Base-by-base conservation (phyloP, 2,888 invertebrate species). In the Leucozona laternaria region DNA sequence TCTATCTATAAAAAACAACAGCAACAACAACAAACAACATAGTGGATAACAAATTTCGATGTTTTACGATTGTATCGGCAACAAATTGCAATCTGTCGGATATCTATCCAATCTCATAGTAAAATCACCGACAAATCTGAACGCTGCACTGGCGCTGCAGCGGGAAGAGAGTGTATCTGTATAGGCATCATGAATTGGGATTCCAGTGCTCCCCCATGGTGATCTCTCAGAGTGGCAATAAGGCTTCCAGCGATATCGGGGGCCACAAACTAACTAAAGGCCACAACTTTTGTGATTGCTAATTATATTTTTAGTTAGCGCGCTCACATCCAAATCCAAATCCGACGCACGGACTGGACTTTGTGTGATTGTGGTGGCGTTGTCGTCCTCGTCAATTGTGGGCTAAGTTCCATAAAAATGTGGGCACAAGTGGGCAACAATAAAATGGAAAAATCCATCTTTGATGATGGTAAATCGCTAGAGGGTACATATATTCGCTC, bases 51-150 rank as follows among this genome's bases (percentile, higher is more conserved):
- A 86, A 82, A 82, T 86, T 82, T 86, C 64, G 73, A 82, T 79
- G 70, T 82, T 86, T 86, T 82, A 86, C 86, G 86, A 86, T 86
- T 82, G 60, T 82, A 78, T 86, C 79, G 73, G 78, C 78, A 82
- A 86, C 86, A 86, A 86, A 82, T 82, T 82, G 82, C 78, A 75
- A 82, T 86, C 86, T 82, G 82, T 82, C 82, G 57, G 73, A 31
- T 50, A 82, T 78, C 73, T 78, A 79, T 82, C 68, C 68, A 64
- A 73, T 78, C 77, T 73, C 22, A 55, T 17, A 79, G 81, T 17
- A 66, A 81, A 77, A 85, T 81, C 84, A 68, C 50, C 64, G 71
- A 60, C 57, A 28, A 20, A 37, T 64, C 72, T 57, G 22, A 40
- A 25, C 17, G 37, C 17, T 10, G 64, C 8, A 31, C 37, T 40